Evolutionary conservation across 2,888 invertebrate species (phyloP).

Genomic region (Eustalomyia histrio): DNA sequence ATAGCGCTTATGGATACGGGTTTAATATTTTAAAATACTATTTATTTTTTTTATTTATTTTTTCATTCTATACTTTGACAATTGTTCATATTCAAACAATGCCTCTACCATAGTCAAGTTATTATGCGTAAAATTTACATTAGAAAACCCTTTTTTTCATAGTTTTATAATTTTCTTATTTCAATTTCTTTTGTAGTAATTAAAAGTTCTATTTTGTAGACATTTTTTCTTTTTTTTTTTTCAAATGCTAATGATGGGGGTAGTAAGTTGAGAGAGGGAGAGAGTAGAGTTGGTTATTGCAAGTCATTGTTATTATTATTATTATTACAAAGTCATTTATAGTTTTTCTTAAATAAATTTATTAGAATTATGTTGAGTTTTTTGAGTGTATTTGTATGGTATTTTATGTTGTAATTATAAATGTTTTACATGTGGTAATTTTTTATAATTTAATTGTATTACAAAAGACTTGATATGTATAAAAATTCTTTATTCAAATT

Average conservation of each 20-base stretch:
- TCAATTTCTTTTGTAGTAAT: not conserved
- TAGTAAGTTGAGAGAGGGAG: too few species aligned
- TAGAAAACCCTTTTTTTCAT: not conserved
- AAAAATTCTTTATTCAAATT: not conserved
- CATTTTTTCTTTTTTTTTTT: not conserved
- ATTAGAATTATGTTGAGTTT: not conserved
- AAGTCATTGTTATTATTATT: not conserved
- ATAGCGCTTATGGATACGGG: not conserved
- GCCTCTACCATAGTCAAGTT: not conserved
- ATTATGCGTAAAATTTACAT: not conserved
- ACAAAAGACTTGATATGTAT: not conserved
- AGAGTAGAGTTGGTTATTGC: not conserved
- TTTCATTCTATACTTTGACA: not conserved
- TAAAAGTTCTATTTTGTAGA: not conserved
- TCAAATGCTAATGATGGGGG: not conserved
- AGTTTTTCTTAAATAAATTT: not conserved
- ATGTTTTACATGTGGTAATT: slow-evolving; percentile 19
- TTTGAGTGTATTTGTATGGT: not conserved
- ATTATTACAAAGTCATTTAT: not conserved
- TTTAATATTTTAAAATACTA: not conserved
- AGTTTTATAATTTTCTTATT: not conserved
- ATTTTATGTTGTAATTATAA: slow-evolving; percentile 23
- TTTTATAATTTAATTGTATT: slow-evolving; percentile 4
- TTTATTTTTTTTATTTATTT: too few species aligned
- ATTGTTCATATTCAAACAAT: not conserved